Evolutionary conservation across 2,888 invertebrate species (phyloP).

Genomic region (Nomada ruficornis): DNA sequence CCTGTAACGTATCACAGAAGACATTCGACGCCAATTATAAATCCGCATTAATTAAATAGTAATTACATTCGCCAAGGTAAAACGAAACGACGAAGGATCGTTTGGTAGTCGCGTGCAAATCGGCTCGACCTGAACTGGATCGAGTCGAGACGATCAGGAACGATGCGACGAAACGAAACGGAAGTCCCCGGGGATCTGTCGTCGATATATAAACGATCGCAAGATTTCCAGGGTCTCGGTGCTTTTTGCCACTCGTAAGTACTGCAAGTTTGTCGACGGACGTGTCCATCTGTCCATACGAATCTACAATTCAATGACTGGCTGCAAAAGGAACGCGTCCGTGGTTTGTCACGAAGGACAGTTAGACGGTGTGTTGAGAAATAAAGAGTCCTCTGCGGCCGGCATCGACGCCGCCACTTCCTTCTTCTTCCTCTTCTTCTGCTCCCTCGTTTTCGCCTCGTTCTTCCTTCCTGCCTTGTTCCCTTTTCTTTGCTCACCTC

Average conservation of each 20-base stretch:
- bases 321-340: conserved; percentile 66
- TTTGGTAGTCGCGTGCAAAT: conserved; percentile 24
- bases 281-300: conserved; percentile 79
- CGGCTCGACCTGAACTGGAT: neutral
- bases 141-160: neutral
- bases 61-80: neutral
- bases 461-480: conserved; percentile 31
- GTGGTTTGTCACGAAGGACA: conserved; percentile 74
- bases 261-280: conserved; percentile 70
- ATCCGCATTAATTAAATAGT: too few species aligned
- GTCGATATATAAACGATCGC: conserved; percentile 66
- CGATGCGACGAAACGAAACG: conserved; percentile 40
- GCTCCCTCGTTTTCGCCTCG: conserved; percentile 28
- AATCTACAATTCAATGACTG: conserved; percentile 80
- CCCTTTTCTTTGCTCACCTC: conserved; percentile 4
- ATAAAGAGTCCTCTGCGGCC: conserved; percentile 48
- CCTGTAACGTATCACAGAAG: too few species aligned
- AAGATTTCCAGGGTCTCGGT: conserved; percentile 70
- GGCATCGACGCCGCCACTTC: conserved; percentile 38
- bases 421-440: conserved; percentile 42
- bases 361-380: conserved; percentile 51
- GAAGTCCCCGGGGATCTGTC: conserved; percentile 63
- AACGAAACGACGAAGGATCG: neutral
- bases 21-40: too few species aligned
- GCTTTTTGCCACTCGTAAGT: conserved; percentile 69